Percentiles rank a stretch among this genome's conserved stretches.
phyloP scores from a whole-genome alignment of 2,797 vertebrate genomes.

The Chloroceryle amazona region DNA sequence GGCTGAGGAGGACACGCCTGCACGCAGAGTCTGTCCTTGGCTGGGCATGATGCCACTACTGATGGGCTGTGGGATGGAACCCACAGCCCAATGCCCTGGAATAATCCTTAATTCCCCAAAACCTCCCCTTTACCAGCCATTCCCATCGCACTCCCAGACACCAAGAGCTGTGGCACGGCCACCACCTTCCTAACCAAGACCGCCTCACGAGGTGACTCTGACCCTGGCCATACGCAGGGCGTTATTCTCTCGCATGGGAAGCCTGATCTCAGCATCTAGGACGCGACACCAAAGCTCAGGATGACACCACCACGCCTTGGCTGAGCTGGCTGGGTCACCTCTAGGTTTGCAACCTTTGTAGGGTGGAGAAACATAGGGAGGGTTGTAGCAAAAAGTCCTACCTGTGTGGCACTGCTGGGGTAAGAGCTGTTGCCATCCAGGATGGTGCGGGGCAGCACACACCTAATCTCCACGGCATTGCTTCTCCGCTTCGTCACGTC shows the following conservation, averaged over 20 bases:
- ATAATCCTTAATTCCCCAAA: not conserved
- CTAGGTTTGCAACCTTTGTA: not conserved
- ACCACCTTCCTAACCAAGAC: not conserved
- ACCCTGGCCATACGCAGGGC: accelerated
- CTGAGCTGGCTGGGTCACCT: not conserved
- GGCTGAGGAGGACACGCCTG: slow-evolving; percentile 11
- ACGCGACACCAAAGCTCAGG: not conserved
- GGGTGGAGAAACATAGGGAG: not conserved
- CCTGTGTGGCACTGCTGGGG: slow-evolving; percentile 64
- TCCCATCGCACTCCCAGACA: not conserved
- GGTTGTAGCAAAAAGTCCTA: slow-evolving; percentile 16
- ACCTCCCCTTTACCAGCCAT: not conserved
- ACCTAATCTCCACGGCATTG: slow-evolving; percentile 66
- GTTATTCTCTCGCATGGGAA: not conserved
- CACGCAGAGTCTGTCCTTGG: not conserved
- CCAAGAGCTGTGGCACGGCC: not conserved
- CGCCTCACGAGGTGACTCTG: not conserved
- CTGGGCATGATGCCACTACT: not conserved
- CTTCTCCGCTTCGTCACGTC: slow-evolving; percentile 40
- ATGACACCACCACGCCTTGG: not conserved
- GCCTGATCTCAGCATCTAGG: not conserved
- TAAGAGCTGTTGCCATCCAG: slow-evolving; percentile 71
- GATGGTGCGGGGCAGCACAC: slow-evolving; percentile 66
- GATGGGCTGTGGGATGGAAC: not conserved
- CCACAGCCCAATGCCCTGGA: not conserved